Evolutionary conservation across 2,797 vertebrate species (phyloP).

Genomic region (Esox lucius): DNA sequence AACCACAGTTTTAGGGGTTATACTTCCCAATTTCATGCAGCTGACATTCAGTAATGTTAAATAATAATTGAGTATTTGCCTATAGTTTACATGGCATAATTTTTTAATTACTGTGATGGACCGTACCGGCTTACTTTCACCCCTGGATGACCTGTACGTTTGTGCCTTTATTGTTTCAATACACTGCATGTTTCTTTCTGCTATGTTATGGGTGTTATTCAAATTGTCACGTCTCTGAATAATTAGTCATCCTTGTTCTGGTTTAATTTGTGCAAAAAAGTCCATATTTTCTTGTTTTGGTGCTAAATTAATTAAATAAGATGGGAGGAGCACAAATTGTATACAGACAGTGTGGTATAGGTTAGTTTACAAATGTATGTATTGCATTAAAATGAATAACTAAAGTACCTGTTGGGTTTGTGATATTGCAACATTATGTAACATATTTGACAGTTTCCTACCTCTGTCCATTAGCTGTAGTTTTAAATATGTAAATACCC

Average conservation of each 20-base stretch:
- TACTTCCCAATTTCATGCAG: no score
- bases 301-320: background rate
- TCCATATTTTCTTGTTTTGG: background rate
- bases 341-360: background rate
- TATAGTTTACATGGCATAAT: no score
- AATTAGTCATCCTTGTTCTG: background rate
- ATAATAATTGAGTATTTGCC: no score
- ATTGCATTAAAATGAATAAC: conserved; percentile 39
- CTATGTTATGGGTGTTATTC: background rate
- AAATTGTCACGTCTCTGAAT: background rate
- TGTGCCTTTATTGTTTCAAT: background rate
- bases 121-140: no score
- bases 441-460: conserved; percentile 40
- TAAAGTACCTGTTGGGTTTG: conserved; percentile 36
- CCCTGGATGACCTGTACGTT: background rate
- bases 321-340: background rate
- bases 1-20: no score
- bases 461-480: conserved; percentile 56
- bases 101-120: no score
- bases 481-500: conserved; percentile 31
- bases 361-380: background rate
- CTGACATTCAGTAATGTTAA: no score
- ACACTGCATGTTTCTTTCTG: background rate
- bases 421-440: background rate
- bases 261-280: background rate